A percentile compares a stretch with the other conserved stretches of the same genome.
These are phyloP conservation scores for Pseudomyrmex sp. DNA, from an alignment of 1,140 invertebrate genomes.

Conservation along the genomic window DNA sequence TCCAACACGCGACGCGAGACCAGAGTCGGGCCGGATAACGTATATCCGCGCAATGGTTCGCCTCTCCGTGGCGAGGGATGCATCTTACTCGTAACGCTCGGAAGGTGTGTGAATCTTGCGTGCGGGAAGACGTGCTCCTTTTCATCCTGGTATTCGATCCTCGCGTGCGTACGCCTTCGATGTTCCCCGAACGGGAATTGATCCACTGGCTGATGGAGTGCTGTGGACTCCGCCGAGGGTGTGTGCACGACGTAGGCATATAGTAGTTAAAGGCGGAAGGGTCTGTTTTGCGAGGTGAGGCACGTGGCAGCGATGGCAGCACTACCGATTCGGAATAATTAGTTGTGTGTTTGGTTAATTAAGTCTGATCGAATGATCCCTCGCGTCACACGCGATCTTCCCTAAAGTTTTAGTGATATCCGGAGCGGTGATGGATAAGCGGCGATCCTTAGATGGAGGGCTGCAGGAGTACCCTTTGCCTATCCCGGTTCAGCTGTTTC, in stretches of 20 bases:
- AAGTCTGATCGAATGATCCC: neutral
- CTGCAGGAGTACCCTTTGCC: conserved; percentile 93
- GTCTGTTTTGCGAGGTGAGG: conserved; percentile 52
- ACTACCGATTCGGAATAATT: conserved; percentile 8
- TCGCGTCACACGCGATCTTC: neutral
- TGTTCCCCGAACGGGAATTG: conserved; percentile 10
- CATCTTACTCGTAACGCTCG: neutral
- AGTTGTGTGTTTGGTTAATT: neutral
- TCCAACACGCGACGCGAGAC: neutral
- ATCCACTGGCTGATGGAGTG: conserved; percentile 16
- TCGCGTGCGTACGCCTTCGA: neutral
- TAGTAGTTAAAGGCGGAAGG: neutral
- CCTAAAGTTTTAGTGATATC: conserved; percentile 48
- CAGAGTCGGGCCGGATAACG: neutral
- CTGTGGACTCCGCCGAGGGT: conserved; percentile 14
- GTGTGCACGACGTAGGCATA: conserved; percentile 22
- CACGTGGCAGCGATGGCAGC: conserved; percentile 57
- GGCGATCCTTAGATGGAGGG: conserved; percentile 83
- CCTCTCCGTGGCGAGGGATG: neutral
- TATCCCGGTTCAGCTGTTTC: conserved; percentile 98
- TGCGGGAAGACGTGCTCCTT: neutral
- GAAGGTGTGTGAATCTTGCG: neutral
- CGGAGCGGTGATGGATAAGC: conserved; percentile 78
- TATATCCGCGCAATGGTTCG: neutral
- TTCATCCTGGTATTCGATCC: neutral